Conservation (phyloP, 2,113 vertebrate species). For the Peromyscus polionotus region DNA sequence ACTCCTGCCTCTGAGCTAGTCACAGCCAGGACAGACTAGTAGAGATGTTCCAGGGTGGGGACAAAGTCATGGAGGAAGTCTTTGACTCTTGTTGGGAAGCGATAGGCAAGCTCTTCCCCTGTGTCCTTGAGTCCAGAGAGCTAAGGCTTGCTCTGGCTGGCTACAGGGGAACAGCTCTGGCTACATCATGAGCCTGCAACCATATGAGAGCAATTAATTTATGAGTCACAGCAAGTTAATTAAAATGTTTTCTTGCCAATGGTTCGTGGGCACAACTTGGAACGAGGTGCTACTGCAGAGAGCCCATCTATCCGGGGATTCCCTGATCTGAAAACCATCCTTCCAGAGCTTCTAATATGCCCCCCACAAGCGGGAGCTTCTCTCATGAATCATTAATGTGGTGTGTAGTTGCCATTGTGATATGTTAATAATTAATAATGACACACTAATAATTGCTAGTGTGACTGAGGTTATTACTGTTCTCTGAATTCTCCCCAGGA, state of each 20-base stretch:
- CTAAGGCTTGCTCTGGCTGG: not conserved
- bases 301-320: conserved; percentile 9
- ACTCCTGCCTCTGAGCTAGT: accelerated
- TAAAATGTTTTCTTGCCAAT: conserved; percentile 80
- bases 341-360: not conserved
- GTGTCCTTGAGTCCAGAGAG: not conserved
- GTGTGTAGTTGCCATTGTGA: not conserved
- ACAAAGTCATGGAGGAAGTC: not conserved
- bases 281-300: conserved; percentile 71
- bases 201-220: not conserved
- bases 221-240: conserved; percentile 81
- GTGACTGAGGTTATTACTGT: not conserved
- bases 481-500: accelerated
- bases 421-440: conserved; percentile 46
- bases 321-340: not conserved
- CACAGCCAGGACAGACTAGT: accelerated
- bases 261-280: conserved; percentile 74
- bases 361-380: not conserved
- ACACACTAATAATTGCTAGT: not conserved
- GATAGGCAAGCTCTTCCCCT: not conserved
- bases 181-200: not conserved
- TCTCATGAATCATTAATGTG: not conserved
- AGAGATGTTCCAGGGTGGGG: accelerated
- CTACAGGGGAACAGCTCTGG: not conserved
- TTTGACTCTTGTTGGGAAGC: not conserved